Conservation (phyloP, 1,140 invertebrate species). For the Olivierus martensii region DNA sequence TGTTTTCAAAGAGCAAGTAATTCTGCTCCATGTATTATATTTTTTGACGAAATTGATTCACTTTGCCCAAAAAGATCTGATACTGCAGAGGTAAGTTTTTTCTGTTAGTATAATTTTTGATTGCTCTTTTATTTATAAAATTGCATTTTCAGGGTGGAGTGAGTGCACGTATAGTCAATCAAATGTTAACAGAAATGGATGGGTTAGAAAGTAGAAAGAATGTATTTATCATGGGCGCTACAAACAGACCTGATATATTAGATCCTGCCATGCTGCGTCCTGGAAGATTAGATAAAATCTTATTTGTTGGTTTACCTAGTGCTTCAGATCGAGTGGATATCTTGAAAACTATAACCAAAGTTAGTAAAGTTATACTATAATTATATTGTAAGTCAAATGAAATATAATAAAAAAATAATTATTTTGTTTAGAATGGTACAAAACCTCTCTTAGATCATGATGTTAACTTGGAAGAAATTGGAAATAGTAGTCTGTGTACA, state of each 20-base stretch:
- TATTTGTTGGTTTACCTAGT: conserved; percentile 85
- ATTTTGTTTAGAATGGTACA: conserved; percentile 46
- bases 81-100: conserved; percentile 40
- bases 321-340: conserved; percentile 71
- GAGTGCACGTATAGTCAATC: conserved; percentile 73
- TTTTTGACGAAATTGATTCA: conserved; percentile 57
- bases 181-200: conserved; percentile 97
- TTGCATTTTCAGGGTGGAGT: conserved; percentile 37
- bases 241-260: conserved; percentile 92
- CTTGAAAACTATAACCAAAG: conserved; percentile 74
- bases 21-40: conserved; percentile 95
- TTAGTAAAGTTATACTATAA: background rate
- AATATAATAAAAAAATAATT: background rate
- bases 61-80: conserved; percentile 47
- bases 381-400: background rate
- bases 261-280: conserved; percentile 91
- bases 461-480: conserved; percentile 57
- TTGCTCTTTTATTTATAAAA: conserved; percentile 7
- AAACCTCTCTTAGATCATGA: conserved; percentile 56
- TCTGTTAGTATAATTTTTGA: background rate
- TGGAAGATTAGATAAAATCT: conserved; percentile 80
- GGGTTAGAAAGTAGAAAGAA: conserved; percentile 71
- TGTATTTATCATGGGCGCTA: conserved; percentile 90
- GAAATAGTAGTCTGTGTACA: conserved; percentile 46
- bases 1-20: conserved; percentile 88